phyloP scores from a whole-genome alignment of 1,140 invertebrate species.

The Drosophila seguyi region DNA sequence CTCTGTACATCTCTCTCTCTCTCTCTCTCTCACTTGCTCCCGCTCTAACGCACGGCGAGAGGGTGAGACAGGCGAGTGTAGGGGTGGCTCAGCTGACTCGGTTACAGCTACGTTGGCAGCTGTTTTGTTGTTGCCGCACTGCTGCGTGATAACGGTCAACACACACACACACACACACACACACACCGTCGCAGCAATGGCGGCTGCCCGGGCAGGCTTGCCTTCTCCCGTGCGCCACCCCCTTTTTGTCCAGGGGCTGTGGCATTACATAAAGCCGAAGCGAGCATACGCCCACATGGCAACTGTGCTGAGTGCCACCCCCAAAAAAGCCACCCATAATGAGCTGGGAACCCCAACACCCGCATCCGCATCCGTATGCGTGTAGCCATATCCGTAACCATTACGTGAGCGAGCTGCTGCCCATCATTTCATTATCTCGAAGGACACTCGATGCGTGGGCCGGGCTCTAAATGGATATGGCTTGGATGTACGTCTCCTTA shows the following conservation, averaged over 20 bases:
- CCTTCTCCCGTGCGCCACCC: constrained; percentile 25
- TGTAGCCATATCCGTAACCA: constrained; percentile 41
- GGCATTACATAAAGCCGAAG: constrained; percentile 68
- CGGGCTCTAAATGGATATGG: constrained; percentile 8
- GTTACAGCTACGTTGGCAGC: constrained; percentile 60
- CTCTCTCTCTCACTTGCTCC: constrained; percentile 4
- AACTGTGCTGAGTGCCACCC: constrained; percentile 28
- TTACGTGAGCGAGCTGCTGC: constrained; percentile 45
- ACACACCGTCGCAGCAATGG: constrained; percentile 34
- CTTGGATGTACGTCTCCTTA: constrained; percentile 32
- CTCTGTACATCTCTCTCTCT: constrained; percentile 1
- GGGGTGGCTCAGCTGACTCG: constrained; percentile 69
- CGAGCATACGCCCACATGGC: constrained; percentile 40
- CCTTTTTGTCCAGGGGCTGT: constrained; percentile 19
- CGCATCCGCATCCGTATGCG: constrained; percentile 33
- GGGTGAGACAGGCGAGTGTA: constrained; percentile 22
- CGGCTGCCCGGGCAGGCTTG: constrained; percentile 51
- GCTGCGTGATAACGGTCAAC: constrained; percentile 55
- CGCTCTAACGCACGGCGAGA: background rate
- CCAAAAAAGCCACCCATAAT: constrained; percentile 17
- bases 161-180: constrained; percentile 61
- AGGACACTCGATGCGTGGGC: constrained; percentile 67
- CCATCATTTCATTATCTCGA: constrained; percentile 69
- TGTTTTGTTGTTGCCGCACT: constrained; percentile 51
- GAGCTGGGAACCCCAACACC: constrained; percentile 1